Conservation (phyloP, 2,113 vertebrate species). For the Scopus umbretta region DNA sequence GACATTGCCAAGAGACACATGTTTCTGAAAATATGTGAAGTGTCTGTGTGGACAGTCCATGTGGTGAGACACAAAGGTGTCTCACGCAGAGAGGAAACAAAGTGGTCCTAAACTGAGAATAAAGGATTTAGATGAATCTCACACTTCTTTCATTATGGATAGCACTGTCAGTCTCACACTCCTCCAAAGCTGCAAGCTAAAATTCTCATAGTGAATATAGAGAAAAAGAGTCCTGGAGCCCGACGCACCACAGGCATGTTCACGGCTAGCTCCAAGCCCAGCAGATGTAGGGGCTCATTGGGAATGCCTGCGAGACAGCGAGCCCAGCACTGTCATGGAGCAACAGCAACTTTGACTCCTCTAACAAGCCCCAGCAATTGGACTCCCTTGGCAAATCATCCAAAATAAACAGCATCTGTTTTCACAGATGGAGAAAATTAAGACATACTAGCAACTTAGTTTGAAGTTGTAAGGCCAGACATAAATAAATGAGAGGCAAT, state of each 20-base stretch:
- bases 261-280: background rate
- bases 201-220: background rate
- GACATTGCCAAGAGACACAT: background rate
- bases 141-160: rapidly evolving
- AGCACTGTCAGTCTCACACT: rapidly evolving
- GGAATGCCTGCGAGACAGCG: background rate
- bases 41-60: rapidly evolving
- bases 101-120: rapidly evolving
- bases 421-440: constrained; percentile 65
- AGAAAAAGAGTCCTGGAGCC: background rate
- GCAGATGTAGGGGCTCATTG: background rate
- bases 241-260: rapidly evolving
- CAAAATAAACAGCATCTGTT: constrained; percentile 67
- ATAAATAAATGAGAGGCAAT: constrained; percentile 61
- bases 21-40: background rate
- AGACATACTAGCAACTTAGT: constrained; percentile 48
- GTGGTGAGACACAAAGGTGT: background rate
- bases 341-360: constrained; percentile 13
- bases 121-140: background rate
- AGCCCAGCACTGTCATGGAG: background rate
- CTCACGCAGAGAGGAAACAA: background rate
- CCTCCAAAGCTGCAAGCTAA: background rate
- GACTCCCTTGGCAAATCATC: constrained; percentile 58
- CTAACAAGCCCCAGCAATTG: constrained; percentile 30
- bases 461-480: constrained; percentile 60